phyloP scores from a whole-genome alignment of 1,140 invertebrate genomes.

The Ooceraea biroi region DNA sequence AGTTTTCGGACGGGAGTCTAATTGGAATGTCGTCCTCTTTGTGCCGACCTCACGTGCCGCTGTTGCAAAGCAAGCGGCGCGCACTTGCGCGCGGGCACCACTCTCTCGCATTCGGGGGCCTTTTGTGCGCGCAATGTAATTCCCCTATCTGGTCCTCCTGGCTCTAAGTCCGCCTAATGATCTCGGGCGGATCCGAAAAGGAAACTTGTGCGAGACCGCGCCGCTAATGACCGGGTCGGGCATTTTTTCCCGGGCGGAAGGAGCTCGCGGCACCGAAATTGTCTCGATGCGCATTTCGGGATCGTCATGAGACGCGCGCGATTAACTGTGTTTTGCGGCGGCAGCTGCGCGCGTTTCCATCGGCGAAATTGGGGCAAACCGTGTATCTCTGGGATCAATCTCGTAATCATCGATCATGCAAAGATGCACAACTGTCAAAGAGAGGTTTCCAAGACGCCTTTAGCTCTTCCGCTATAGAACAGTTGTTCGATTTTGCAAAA shows the following conservation, averaged over 20 bases:
- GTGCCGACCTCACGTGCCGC: conserved; percentile 17
- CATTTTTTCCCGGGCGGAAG: conserved; percentile 59
- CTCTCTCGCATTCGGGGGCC: conserved; percentile 47
- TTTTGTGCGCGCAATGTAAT: conserved; percentile 56
- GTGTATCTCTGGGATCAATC: not conserved
- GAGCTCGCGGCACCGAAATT: conserved; percentile 25
- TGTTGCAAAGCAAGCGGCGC: conserved; percentile 57
- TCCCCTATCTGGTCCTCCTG: conserved; percentile 30
- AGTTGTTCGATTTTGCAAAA: not conserved
- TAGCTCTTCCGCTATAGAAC: not conserved
- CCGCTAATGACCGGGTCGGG: conserved; percentile 69
- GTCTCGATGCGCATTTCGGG: conserved; percentile 46
- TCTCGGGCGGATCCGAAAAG: conserved; percentile 53
- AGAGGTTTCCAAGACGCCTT: not conserved
- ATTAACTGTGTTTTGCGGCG: conserved; percentile 58
- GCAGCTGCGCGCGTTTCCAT: conserved; percentile 22
- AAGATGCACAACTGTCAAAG: not conserved
- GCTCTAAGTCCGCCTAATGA: conserved; percentile 72
- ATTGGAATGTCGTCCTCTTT: conserved; percentile 64
- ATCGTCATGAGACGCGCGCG: conserved; percentile 41
- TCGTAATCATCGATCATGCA: not conserved
- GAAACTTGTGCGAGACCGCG: conserved; percentile 55
- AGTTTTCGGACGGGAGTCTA: conserved; percentile 39
- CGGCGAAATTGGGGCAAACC: not conserved
- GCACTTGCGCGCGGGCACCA: no score